A percentile compares a stretch with the other conserved stretches of the same genome.
Conservation (phyloP, 2,113 vertebrate species). For the Tachysurus fulvidraco region DNA sequence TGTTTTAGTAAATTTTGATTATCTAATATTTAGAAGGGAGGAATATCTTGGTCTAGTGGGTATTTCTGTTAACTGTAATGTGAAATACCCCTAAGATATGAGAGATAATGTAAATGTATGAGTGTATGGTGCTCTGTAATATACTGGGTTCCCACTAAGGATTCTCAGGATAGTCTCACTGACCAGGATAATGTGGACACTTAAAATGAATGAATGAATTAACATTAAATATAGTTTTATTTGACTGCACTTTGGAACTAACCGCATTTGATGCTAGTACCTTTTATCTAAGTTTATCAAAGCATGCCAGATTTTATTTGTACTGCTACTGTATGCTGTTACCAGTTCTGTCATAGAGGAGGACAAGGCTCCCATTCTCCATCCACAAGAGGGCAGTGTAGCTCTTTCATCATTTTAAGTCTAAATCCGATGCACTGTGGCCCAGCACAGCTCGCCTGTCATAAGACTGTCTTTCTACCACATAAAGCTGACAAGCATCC, state of each 20-base stretch:
- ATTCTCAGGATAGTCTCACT: background rate
- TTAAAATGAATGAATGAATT: background rate
- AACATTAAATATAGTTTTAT: background rate
- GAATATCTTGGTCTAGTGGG: background rate
- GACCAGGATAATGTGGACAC: background rate
- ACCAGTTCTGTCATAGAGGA: background rate
- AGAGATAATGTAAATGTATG: background rate
- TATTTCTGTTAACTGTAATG: background rate
- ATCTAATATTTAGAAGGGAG: background rate
- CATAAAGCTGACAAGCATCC: conserved; percentile 83
- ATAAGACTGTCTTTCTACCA: conserved; percentile 75
- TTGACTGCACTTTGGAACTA: background rate
- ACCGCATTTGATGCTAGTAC: background rate
- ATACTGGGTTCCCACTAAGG: background rate
- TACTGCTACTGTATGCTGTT: background rate
- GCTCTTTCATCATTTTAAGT: conserved; percentile 51
- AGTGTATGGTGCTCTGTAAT: background rate
- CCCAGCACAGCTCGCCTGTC: conserved; percentile 70
- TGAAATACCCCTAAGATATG: background rate
- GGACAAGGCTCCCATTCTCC: background rate
- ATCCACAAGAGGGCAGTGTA: conserved; percentile 72
- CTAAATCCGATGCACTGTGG: conserved; percentile 31
- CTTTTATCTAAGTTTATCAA: background rate
- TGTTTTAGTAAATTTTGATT: background rate
- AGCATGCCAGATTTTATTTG: background rate